Percentiles rank a stretch among this genome's conserved stretches.
phyloP scores from a whole-genome alignment of 2,113 vertebrate genomes.

The Bettongia penicillata region DNA sequence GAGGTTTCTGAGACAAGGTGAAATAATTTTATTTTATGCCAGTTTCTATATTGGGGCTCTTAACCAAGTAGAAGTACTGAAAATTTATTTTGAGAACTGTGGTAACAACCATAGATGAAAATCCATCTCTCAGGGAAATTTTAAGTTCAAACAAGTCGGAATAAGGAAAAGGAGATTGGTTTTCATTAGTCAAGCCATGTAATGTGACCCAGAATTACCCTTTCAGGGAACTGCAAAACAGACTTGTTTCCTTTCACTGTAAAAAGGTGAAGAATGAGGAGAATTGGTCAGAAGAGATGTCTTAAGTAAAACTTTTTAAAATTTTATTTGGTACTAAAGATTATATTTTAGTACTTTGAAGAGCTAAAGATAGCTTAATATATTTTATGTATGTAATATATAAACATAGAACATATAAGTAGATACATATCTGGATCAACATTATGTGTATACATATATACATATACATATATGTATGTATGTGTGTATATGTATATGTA shows the following conservation, averaged over 20 bases:
- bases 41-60: background rate
- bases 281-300: background rate
- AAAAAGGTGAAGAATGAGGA: background rate
- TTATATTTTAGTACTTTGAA: background rate
- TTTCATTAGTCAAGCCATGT: background rate
- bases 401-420: no score
- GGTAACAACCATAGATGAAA: background rate
- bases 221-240: background rate
- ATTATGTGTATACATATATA: no score
- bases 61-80: background rate
- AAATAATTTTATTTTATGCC: background rate
- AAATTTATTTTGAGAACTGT: background rate
- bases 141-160: background rate
- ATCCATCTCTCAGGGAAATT: background rate
- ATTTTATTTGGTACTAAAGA: background rate
- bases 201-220: background rate
- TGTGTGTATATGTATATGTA: no score
- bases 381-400: background rate
- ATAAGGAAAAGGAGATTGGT: background rate
- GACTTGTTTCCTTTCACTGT: background rate
- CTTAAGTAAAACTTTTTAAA: background rate
- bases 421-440: no score
- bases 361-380: background rate
- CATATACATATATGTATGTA: no score
- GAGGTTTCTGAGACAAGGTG: background rate